Base-by-base conservation (phyloP, 35 echinoderm and acorn worm genomes). In the Hemicentrotus pulcherrimus region DNA sequence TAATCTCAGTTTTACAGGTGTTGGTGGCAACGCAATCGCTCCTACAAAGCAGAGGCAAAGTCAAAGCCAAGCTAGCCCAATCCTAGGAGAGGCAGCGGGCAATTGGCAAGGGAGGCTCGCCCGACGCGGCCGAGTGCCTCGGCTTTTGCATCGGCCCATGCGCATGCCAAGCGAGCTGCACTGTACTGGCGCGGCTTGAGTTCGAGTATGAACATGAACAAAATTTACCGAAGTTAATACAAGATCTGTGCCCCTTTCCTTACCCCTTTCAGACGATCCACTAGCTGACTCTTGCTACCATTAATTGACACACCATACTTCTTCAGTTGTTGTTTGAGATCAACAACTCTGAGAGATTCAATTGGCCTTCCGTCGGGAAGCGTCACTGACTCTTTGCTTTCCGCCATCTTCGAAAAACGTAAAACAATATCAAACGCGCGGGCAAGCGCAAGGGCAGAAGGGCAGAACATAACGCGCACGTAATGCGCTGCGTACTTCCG, bases 241-340 rank as follows among this genome's bases (percentile, higher is more conserved):
- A 55, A 55, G 35, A 41, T 55, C 0, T 55, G 11, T 55, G 65
- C 22, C 19, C 65, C 14, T 31, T 90, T 47, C 24, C 88, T 90
- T 95, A 99, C 98, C 92, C 95, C 95, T 92, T 92, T 96, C 15
- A 99, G 94, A 32, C 96, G 95, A 46, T 95, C 88, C 33, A 97
- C 71, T 19, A 99, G 95, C 55, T 96, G 96, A 96, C 46, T 97
- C 94, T 99, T 99, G 60, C 90, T 96, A n/a, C 98, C 98, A 91
- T 47, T 90, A 19, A 94, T 92, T 61, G 96, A 96, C 19, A 97
- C 55, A 13, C 96, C 96, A 88, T 95, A 95, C 86, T 97, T 99
- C 86, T 99, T 99, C 48, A 99, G 94, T 94, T 99, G 95, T 52
- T 97, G 95, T 70, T 96, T 99, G 30, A 99, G 94, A 65, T 99